These are phyloP conservation scores for Eudyptes chrysolophus DNA, from an alignment of 2,113 vertebrate species.

Conservation along the genomic window DNA sequence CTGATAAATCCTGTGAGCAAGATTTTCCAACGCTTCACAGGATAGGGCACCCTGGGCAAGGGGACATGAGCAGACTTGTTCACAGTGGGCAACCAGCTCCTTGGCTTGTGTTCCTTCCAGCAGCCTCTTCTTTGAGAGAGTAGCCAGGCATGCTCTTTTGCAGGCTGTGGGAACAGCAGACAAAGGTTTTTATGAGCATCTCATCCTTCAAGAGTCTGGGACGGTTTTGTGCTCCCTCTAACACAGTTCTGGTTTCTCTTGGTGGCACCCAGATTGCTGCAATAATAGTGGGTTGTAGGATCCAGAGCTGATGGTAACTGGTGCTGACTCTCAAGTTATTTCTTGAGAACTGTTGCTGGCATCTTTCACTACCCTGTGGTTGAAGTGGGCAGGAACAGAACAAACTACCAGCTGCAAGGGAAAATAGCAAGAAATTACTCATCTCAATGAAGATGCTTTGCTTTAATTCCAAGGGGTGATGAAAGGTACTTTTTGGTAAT, in stretches of 20 bases:
- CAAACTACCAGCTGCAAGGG: background rate
- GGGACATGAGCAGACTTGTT: background rate
- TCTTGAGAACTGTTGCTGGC: background rate
- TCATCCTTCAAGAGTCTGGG: background rate
- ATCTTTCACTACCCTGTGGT: background rate
- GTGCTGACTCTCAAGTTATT: background rate
- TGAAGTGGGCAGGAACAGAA: background rate
- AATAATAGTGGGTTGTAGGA: background rate
- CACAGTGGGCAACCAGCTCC: background rate
- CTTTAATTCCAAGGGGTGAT: background rate
- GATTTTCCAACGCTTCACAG: background rate
- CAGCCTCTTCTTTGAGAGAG: background rate
- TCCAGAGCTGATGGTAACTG: background rate
- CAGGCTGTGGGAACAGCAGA: background rate
- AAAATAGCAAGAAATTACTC: background rate
- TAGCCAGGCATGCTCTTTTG: background rate
- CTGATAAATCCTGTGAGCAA: background rate
- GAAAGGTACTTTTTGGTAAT: background rate
- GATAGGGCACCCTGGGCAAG: background rate
- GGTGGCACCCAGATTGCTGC: background rate
- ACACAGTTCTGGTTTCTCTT: background rate
- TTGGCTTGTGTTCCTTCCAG: background rate
- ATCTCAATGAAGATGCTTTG: background rate
- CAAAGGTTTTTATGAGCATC: background rate
- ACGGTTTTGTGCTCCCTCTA: background rate